Evolutionary conservation across 1,140 invertebrate genomes (phyloP), one percentile per base, ranked within the genome.

Genomic region (Tetramorium parvispinum): DNA sequence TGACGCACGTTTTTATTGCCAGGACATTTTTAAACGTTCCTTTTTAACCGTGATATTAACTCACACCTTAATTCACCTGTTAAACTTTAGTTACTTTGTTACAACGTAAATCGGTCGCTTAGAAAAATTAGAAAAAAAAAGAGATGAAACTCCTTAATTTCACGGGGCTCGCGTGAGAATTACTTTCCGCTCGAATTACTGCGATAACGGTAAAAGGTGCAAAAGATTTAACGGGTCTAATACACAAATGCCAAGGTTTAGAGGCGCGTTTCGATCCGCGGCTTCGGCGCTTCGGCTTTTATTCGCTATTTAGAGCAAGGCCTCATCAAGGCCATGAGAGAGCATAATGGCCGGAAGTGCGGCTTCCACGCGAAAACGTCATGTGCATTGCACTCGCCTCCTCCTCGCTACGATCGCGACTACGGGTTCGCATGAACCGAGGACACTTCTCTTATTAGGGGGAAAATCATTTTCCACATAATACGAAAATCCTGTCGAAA

Each of bases 301-400:
- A 81, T 70, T 43, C 63, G 63, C 63, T 81, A 81, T 81, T 81
- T 81, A 70, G 78, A 81, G 78, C 78, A 81, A 81, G 78, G 78
- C 65, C 63, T 70, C 78, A 81, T 81, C 78, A 81, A 81, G 78
- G 78, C 65, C 78, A 70, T 53, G 78, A 63, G 59, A 78, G 76
- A 81, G 37, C 51, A 81, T 81, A 81, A 81, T 81, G 78, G 78
- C 78, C 78, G 78, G 78, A 81, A 81, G 78, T 81, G 51, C 49
- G 49, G 65, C 78, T 81, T 81, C 78, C 78, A 81, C 78, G 51
- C 78, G 78, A 81, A 81, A 81, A 81, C 65, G 78, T 81, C 78
- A 81, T 81, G 78, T 81, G 65, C 63, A 81, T 65, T 68, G 61
- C 77, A 79, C 61, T 79, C 63, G 18, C 24, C 71, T 40, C 43